Percentiles rank a stretch among this genome's conserved stretches.
Conservation (phyloP, 2,888 invertebrate genomes). For the Rhingia campestris region DNA sequence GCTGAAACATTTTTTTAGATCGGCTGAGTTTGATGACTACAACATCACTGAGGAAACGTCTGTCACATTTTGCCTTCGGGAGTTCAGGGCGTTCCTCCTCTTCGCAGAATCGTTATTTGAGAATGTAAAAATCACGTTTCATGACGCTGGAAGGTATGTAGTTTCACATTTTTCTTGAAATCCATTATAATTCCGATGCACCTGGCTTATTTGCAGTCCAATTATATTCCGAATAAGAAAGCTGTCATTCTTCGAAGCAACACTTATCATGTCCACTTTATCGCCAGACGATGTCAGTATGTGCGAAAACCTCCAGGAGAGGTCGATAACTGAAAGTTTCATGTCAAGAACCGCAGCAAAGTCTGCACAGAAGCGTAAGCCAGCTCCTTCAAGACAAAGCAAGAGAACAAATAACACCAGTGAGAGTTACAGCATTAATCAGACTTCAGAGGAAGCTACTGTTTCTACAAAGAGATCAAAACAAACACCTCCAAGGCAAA, state of each 20-base stretch:
- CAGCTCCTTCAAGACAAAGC: neutral
- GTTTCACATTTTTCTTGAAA: neutral
- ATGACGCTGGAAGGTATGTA: constrained; percentile 88
- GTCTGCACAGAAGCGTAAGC: constrained; percentile 32
- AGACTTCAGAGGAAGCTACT: neutral
- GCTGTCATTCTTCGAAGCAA: constrained; percentile 89
- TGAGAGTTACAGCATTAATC: neutral
- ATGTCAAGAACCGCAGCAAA: constrained; percentile 60
- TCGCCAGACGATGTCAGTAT: constrained; percentile 80
- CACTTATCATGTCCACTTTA: constrained; percentile 89
- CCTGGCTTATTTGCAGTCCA: constrained; percentile 84
- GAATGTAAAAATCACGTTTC: constrained; percentile 89
- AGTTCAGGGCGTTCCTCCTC: constrained; percentile 89
- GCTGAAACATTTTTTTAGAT: constrained; percentile 56
- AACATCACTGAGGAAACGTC: constrained; percentile 84
- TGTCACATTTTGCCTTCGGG: constrained; percentile 93
- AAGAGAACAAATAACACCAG: constrained; percentile 2
- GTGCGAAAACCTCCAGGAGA: constrained; percentile 77
- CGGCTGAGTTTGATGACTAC: constrained; percentile 80
- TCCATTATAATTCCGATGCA: neutral
- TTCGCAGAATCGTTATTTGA: constrained; percentile 90
- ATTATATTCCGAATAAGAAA: constrained; percentile 89
- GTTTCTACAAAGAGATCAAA: neutral
- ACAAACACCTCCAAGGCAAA: neutral
- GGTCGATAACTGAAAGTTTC: constrained; percentile 72